Percentiles rank a stretch among this genome's conserved stretches.
phyloP scores from a whole-genome alignment of 2,888 invertebrate species.

The Drosophila pullipes region DNA sequence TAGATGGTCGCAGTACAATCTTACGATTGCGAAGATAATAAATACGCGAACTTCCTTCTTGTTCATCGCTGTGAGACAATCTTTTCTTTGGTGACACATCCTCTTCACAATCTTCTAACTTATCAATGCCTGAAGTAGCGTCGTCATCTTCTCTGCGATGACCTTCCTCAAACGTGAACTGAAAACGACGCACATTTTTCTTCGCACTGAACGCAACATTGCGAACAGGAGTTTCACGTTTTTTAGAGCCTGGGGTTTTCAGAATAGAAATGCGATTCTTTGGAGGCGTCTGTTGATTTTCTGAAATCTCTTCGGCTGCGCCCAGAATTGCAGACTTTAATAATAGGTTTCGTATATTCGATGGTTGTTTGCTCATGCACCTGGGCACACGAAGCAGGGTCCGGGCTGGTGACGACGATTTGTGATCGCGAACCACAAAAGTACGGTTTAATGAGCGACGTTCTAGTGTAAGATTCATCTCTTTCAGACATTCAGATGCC shows the following conservation, averaged over 20 bases:
- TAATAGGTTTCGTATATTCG: constrained; percentile 37
- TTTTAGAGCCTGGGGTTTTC: constrained; percentile 81
- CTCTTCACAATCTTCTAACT: constrained; percentile 61
- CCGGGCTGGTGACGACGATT: constrained; percentile 61
- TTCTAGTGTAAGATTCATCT: constrained; percentile 13
- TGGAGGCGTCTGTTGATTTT: constrained; percentile 9
- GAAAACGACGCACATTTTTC: constrained; percentile 74
- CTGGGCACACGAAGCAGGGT: constrained; percentile 58
- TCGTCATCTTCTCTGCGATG: constrained; percentile 47
- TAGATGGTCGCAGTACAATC: constrained; percentile 49
- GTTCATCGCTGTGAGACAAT: background rate
- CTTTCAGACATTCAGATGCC: constrained; percentile 33
- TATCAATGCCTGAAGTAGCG: constrained; percentile 15
- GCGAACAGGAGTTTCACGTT: constrained; percentile 52
- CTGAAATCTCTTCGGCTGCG: constrained; percentile 39
- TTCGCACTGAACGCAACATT: constrained; percentile 81
- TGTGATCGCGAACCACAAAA: constrained; percentile 63
- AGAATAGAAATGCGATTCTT: constrained; percentile 75
- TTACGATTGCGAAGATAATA: constrained; percentile 56
- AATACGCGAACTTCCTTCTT: constrained; percentile 19
- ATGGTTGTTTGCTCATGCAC: constrained; percentile 28
- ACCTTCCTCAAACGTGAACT: constrained; percentile 75
- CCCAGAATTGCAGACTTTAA: constrained; percentile 56
- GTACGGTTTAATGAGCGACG: constrained; percentile 24
- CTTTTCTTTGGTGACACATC: constrained; percentile 52